Evolutionary conservation across 2,888 invertebrate species (phyloP).

Genomic region (Parthenolecanium corni): DNA sequence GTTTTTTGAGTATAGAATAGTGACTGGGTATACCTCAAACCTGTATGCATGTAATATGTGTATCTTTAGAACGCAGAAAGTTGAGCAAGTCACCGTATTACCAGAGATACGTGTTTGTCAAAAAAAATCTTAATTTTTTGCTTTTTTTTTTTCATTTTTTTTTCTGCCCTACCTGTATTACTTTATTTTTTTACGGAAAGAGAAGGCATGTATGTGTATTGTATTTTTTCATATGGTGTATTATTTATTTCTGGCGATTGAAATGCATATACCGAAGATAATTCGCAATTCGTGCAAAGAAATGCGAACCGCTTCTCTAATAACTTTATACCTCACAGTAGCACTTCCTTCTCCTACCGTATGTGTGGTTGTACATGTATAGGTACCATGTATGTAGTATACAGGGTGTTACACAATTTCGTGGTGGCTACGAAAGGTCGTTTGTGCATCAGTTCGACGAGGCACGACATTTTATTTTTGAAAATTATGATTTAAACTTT

Average conservation of each 20-base stretch:
- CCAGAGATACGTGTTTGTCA: conserved; percentile 27
- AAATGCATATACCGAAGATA: conserved; percentile 24
- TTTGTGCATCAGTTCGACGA: too few relatives aligned
- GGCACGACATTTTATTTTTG: too few relatives aligned
- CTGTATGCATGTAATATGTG: too few relatives aligned
- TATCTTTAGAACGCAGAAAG: not conserved
- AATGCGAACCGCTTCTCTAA: conserved; percentile 15
- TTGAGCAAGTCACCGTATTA: conserved; percentile 27
- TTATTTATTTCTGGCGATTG: conserved; percentile 24
- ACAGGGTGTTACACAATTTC: too few relatives aligned
- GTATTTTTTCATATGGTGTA: conserved; percentile 10
- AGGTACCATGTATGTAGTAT: too few relatives aligned
- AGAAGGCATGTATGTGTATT: conserved; percentile 20
- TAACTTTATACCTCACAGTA: conserved; percentile 4
- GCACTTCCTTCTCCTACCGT: not conserved
- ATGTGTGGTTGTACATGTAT: too few relatives aligned
- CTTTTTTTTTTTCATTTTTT: too few relatives aligned
- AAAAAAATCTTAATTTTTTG: conserved; percentile 2
- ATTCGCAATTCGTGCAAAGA: conserved; percentile 28
- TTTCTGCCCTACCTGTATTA: too few relatives aligned
- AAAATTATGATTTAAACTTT: too few relatives aligned
- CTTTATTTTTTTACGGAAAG: conserved; percentile 19
- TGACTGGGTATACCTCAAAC: not conserved
- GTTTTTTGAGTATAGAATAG: conserved; percentile 7
- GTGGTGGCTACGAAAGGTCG: too few relatives aligned